Evolutionary conservation across 1,140 invertebrate species (phyloP), one percentile per base, ranked within the genome.

Genomic region (Chironomus tepperi): DNA sequence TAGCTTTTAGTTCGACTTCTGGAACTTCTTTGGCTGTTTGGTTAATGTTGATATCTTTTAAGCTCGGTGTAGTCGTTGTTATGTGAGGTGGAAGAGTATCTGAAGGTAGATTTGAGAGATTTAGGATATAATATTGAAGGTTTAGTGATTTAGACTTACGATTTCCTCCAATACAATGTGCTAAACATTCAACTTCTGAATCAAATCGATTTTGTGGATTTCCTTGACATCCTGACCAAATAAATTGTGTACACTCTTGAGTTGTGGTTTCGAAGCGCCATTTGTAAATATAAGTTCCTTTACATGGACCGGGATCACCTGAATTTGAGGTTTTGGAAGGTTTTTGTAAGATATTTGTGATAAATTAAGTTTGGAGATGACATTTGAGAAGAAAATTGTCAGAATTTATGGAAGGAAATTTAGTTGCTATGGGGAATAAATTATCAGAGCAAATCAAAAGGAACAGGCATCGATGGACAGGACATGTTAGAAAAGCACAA

Each of bases 131-230:
- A 2, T 2, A 57, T 2, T 57, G 9, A 57, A 7, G 7, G 2
- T 57, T 57, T 57, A 18, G 6, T 70, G 6, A 19, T 21, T 3
- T 1, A 10, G 67, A 79, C 81, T 83, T 82, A 86, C 85, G 81
- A 75, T 85, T 83, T 75, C 83, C 85, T 21, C 86, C 85, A 75
- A 88, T 80, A 80, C 90, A 91, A 76, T 86, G 84, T 76, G 88
- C 83, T 67, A 90, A 82, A 78, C 92, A 94, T 76, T 91, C 88
- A 9, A 86, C 83, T 81, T 91, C 89, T 15, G 87, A 88, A 77
- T 89, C 86, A 81, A 94, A 94, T 75, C 90, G 85, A 83, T 94
- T 94, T 74, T 88, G 86, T 73, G 85, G 83, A 80, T 93, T 93
- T 21, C 90, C 91, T 65, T 87, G 85, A 79, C 92, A 94, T 42